phyloP scores from a whole-genome alignment of 2,797 vertebrate genomes.

The Calcarius lapponicus region DNA sequence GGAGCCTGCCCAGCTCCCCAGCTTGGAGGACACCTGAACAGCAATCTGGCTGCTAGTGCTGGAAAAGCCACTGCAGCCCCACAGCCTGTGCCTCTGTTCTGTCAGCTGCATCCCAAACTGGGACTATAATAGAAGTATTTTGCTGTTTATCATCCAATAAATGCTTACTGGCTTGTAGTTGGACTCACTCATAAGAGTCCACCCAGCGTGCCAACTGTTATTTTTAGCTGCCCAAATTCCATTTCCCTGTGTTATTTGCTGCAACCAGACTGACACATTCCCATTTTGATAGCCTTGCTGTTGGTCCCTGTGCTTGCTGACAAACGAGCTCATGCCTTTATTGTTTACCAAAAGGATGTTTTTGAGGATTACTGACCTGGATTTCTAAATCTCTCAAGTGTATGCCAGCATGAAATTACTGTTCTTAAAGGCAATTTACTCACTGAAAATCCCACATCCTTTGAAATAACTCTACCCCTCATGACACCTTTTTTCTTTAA shows the following conservation, averaged over 20 bases:
- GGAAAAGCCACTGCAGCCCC: rapidly evolving
- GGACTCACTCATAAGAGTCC: background rate
- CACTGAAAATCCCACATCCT: background rate
- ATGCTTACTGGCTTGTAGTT: background rate
- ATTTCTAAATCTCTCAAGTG: slow-evolving; percentile 22
- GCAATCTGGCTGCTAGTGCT: background rate
- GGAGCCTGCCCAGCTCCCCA: background rate
- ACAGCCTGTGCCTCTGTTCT: rapidly evolving
- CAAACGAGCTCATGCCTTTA: background rate
- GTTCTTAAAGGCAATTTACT: slow-evolving; percentile 11
- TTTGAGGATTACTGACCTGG: background rate
- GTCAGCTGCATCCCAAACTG: background rate
- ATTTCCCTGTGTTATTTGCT: slow-evolving; percentile 1
- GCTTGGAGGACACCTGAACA: background rate
- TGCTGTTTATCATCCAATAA: background rate
- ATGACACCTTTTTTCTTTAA: background rate
- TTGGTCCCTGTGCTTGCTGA: background rate
- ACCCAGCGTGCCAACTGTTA: rapidly evolving
- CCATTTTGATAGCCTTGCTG: background rate
- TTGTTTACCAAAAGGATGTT: slow-evolving; percentile 17
- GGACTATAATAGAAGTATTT: background rate
- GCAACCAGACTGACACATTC: background rate
- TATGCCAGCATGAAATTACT: slow-evolving; percentile 32
- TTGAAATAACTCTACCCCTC: background rate
- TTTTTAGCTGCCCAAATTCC: slow-evolving; percentile 14